phyloP scores from a whole-genome alignment of 2,113 vertebrate genomes.

The Argyrosomus japonicus region DNA sequence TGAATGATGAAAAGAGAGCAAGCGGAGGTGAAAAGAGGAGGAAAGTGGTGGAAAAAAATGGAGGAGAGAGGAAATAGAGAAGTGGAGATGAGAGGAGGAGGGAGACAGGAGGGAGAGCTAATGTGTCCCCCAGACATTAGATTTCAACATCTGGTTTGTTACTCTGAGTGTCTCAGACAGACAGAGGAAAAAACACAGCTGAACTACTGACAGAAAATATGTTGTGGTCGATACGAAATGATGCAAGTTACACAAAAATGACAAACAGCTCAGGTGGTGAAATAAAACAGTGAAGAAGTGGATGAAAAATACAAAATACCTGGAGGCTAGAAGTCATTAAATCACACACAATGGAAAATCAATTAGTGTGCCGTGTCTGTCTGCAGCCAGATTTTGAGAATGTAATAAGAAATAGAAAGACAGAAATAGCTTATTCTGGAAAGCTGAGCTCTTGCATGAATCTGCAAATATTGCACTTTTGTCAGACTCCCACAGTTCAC shows the following conservation, averaged over 20 bases:
- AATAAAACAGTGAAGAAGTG: neutral
- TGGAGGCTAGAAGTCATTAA: slow-evolving; percentile 1
- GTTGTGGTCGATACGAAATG: neutral
- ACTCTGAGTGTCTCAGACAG: slow-evolving; percentile 51
- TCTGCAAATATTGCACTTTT: slow-evolving; percentile 46
- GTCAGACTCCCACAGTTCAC: slow-evolving; percentile 16
- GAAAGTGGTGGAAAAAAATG: slow-evolving; percentile 36
- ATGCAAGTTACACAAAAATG: slow-evolving; percentile 18
- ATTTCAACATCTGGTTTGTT: slow-evolving; percentile 65
- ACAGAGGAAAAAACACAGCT: slow-evolving; percentile 1
- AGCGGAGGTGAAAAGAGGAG: slow-evolving; percentile 5
- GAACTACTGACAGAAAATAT: slow-evolving; percentile 7
- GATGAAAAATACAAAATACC: neutral
- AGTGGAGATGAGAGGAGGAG: slow-evolving; percentile 26
- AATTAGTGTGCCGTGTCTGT: neutral
- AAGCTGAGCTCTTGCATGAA: slow-evolving; percentile 31
- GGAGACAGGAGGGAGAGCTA: slow-evolving; percentile 36
- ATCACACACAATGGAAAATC: slow-evolving; percentile 42
- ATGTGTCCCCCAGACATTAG: slow-evolving; percentile 60
- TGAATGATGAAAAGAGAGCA: neutral
- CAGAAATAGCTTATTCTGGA: slow-evolving; percentile 18
- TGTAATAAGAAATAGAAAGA: neutral
- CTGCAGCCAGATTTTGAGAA: slow-evolving; percentile 14
- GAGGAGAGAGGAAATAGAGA: slow-evolving; percentile 13
- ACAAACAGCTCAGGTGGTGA: neutral